Base-by-base conservation (phyloP, 2,113 vertebrate species). In the Alexandromys fortis region DNA sequence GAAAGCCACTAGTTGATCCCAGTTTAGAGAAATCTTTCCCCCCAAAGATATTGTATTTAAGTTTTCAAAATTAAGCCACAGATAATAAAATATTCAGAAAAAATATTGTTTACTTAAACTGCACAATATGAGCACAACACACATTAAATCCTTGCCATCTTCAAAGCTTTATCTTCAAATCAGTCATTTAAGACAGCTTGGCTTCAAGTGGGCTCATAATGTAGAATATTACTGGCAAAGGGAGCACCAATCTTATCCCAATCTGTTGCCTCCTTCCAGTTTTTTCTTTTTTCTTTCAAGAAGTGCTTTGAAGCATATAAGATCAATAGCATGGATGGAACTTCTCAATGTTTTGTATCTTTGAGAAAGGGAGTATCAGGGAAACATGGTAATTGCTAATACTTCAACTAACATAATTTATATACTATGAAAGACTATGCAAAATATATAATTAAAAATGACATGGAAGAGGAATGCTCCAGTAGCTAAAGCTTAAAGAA, bases 361-460 rank as follows among this genome's bases (percentile, higher is more conserved):
- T 79, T 78, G 45, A 93, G 2, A 55, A 52, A 22, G 49, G 10
- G 63, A 81, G 33, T 63, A 33, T 76, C 86, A 61, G 85, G 30
- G 14, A 91, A 63, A 92, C 76, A 92, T 94, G 90, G 61, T 19
- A 70, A 28, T 72, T 67, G 8, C 3, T 94, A 11, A 70, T 95
- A 77, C 33, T 38, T 90, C 81, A 90, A 8, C 12, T 92, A 38
- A 83, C 58, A 88, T 88, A 35, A 82, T 77, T 47, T 68, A 86
- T 21, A 3, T 45, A 58, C 30, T n/a, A 3, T 58, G 7, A 61
- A 87, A 67, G 55, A 90, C 70, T 42, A 67, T 91, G 61, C 86
- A 42, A 97, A 87, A 91, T 12, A 22, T 68, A 45, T 83, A 82
- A 63, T 90, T 94, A 65, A 63, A 91, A 91, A 70, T 55, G 24